These are phyloP conservation scores for Diuraphis noxia DNA, from an alignment of 1,140 invertebrate genomes.

Conservation along the genomic window DNA sequence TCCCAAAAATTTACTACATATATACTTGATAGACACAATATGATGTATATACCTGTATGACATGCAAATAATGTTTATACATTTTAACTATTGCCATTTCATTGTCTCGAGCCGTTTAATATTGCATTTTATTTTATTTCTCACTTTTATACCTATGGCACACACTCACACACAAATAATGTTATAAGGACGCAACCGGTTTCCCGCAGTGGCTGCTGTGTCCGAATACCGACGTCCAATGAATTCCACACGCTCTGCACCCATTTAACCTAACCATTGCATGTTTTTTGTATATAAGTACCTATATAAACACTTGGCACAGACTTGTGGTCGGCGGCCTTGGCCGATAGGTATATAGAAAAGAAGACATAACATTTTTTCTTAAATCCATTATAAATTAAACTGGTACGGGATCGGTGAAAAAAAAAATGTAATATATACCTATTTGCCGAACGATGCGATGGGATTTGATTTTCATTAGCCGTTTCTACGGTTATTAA, in stretches of 20 bases:
- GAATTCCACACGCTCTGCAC: slow-evolving; percentile 9
- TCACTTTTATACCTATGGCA: not conserved
- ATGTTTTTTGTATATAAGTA: not conserved
- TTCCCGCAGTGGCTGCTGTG: not conserved
- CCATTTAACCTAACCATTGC: not conserved
- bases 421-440: not conserved
- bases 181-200: slow-evolving; percentile 4
- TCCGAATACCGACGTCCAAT: not conserved
- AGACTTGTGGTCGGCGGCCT: slow-evolving; percentile 30
- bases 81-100: not conserved
- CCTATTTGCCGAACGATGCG: not conserved
- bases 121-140: not conserved
- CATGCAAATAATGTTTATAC: too few relatives aligned
- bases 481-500: not conserved
- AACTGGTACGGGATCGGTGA: not conserved
- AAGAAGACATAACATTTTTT: not conserved
- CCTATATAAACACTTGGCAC: not conserved
- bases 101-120: not conserved
- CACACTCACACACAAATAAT: not conserved
- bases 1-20: too few relatives aligned
- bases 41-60: not conserved
- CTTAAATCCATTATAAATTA: not conserved
- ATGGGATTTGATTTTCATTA: not conserved
- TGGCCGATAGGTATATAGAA: not conserved
- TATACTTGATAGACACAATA: too few relatives aligned